Conservation (phyloP, 2,113 vertebrate genomes). For the Otis tarda region DNA sequence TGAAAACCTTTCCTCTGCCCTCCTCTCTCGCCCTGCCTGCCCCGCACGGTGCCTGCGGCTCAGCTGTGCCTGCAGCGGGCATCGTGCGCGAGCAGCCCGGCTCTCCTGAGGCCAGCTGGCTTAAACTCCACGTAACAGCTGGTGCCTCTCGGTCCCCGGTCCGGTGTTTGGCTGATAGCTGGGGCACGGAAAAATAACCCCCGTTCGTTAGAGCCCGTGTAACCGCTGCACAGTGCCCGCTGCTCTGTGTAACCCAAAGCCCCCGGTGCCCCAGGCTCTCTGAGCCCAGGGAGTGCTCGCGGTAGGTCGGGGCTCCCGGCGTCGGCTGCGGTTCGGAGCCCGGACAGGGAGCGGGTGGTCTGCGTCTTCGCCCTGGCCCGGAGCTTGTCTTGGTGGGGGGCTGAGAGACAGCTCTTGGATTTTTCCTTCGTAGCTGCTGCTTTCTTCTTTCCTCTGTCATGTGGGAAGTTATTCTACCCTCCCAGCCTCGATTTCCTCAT, state of each 20-base stretch:
- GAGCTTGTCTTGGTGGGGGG: accelerated
- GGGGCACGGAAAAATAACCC: neutral
- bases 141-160: neutral
- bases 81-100: neutral
- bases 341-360: accelerated
- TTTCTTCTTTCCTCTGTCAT: neutral
- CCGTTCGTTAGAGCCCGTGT: neutral
- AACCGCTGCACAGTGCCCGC: neutral
- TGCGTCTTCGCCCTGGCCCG: neutral
- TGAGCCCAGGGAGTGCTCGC: accelerated
- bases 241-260: neutral
- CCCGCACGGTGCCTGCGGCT: neutral
- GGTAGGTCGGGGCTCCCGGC: accelerated
- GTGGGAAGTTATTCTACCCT: neutral
- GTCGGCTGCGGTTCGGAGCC: neutral
- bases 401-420: neutral
- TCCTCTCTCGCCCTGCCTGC: too few species aligned
- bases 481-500: conserved; percentile 31
- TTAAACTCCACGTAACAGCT: accelerated
- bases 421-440: neutral
- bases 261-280: accelerated
- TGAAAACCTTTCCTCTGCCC: neutral
- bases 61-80: accelerated
- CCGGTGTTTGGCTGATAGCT: neutral
- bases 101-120: neutral